Evolutionary conservation across 2,113 vertebrate genomes (phyloP).

Genomic region (Spizaetus ornatus): DNA sequence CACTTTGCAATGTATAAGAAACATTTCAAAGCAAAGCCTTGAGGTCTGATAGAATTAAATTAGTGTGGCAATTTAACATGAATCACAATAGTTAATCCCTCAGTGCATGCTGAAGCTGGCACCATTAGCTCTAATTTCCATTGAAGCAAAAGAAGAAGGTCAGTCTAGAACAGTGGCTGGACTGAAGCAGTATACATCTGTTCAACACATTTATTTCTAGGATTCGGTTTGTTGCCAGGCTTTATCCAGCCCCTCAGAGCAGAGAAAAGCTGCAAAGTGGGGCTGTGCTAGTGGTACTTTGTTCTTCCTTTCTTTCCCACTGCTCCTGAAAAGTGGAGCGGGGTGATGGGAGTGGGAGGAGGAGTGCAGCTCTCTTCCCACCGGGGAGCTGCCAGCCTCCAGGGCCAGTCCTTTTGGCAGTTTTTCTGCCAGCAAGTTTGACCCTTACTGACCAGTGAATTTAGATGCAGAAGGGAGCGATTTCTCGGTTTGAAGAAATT

Average conservation of each 20-base stretch:
- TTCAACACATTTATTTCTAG: not conserved
- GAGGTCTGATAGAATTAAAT: constrained; percentile 19
- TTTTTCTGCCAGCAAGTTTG: not conserved
- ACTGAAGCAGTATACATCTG: not conserved
- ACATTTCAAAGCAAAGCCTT: constrained; percentile 6
- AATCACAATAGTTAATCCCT: constrained; percentile 26
- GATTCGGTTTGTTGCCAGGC: not conserved
- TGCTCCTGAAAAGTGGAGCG: not conserved
- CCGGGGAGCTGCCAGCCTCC: not conserved
- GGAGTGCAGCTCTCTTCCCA: not conserved
- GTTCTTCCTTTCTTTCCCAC: not conserved
- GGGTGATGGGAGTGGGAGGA: not conserved
- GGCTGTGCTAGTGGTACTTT: not conserved
- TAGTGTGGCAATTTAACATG: constrained; percentile 12
- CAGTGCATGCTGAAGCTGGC: not conserved
- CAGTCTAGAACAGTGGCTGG: not conserved
- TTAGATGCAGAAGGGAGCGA: not conserved
- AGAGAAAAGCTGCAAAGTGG: not conserved
- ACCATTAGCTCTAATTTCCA: constrained; percentile 1
- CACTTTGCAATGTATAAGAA: not conserved
- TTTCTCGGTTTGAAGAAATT: not conserved
- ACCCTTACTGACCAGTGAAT: not conserved
- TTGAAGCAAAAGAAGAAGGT: constrained; percentile 11
- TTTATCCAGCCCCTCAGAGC: not conserved
- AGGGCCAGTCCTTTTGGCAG: not conserved